Percentiles rank a stretch among this genome's conserved stretches.
Evolutionary conservation across 2,113 vertebrate genomes (phyloP).

Genomic region (Myrmophylax atrothorax): DNA sequence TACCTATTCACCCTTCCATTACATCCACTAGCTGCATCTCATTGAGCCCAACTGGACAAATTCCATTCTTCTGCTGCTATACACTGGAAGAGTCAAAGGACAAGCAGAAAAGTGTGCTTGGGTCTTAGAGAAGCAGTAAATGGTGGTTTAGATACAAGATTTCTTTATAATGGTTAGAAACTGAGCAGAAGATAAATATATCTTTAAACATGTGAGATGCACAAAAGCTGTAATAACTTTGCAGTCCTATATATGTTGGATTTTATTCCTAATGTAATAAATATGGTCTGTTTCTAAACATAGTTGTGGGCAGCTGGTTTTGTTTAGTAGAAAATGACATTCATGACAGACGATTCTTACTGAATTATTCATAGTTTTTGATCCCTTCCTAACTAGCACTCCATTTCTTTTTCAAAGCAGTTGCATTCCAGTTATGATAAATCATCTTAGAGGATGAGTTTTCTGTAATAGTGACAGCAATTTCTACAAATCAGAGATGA

Average conservation of each 20-base stretch:
- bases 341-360: background rate
- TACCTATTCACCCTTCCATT: background rate
- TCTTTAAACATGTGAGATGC: background rate
- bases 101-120: background rate
- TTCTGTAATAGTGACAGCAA: background rate
- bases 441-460: background rate
- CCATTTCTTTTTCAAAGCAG: background rate
- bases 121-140: background rate
- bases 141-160: background rate
- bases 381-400: background rate
- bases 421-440: background rate
- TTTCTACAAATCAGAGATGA: background rate
- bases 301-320: background rate
- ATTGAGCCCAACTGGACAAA: background rate
- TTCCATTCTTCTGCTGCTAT: background rate
- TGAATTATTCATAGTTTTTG: background rate
- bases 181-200: background rate
- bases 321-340: background rate
- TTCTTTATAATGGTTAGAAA: background rate
- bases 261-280: slow-evolving; percentile 2
- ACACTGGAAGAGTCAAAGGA: background rate
- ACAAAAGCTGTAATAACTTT: background rate
- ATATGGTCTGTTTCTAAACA: background rate
- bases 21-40: background rate
- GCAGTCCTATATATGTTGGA: background rate